Base-by-base conservation (phyloP, 92 coral and sea anemone genomes). In the Epizoanthus stellaris region DNA sequence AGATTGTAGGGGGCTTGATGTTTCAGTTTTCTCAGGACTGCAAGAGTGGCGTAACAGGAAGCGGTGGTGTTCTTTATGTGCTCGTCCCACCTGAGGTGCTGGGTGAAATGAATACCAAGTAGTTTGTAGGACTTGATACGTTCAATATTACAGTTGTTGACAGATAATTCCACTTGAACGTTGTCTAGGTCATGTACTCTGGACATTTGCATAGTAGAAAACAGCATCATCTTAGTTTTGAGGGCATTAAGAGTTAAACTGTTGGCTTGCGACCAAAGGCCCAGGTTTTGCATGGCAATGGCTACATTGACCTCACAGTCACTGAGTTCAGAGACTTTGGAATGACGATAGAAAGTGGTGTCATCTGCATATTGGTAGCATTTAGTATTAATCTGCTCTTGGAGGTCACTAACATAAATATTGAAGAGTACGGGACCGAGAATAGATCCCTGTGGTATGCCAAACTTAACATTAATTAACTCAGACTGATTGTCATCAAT, bases 71-170 rank as follows among this genome's bases (percentile, higher is more conserved):
- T n/a, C 12, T 15, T 45, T n/a, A 21, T 72, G 14, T 72, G 77
- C 56, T 72, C 57, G 11, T 54, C 77, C 77, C 53, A 72, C 47
- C 40, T 54, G 8, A 21, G 56, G 3, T 40, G 25, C 56, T 72
- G 54, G 56, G 49, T 72, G 56, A 40, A 72, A 72, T 72, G 77
- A n/a, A 72, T 23, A 19, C 77, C 54, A n/a, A 72, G 49, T n/a
- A 72, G 77, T 72, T 72, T 72, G 53, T 10, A 43, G 21, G 19
- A 6, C 25, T 72, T 72, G 47, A 71, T 53, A 71, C 77, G 77
- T 53, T 71, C 49, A 71, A 6, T 72, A n/a, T 3, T 72, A 14
- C 6, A 54, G 77, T 34, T 38, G 54, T 38, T 72, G 10, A 72
- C 77, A 23, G 14, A 13, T 58, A 13, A 4, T 58, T 58, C 63